Conservation (phyloP, 2,888 invertebrate genomes). For the Drosophila algonquin region DNA sequence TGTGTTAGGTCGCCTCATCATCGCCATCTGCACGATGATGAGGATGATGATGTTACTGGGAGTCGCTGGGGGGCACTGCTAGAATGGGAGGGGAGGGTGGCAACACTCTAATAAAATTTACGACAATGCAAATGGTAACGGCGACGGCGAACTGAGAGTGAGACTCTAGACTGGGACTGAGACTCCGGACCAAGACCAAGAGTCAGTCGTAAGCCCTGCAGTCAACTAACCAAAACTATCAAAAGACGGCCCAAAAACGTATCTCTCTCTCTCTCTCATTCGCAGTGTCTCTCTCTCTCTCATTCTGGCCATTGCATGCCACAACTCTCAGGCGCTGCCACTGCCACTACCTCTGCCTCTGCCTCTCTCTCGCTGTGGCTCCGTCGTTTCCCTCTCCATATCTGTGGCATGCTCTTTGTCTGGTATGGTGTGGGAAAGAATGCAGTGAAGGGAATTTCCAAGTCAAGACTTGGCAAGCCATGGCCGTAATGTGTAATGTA, state of each 20-base stretch:
- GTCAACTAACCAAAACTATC: constrained; percentile 60
- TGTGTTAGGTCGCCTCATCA: constrained; percentile 53
- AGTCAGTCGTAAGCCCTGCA: constrained; percentile 63
- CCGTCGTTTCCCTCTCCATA: constrained; percentile 9
- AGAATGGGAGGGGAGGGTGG: constrained; percentile 48
- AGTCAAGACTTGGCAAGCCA: constrained; percentile 74
- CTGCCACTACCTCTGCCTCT: neutral
- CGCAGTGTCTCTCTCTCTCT: neutral
- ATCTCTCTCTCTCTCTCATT: constrained; percentile 51
- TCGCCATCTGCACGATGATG: constrained; percentile 25
- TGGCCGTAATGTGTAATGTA: constrained; percentile 72
- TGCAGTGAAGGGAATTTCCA: constrained; percentile 81
- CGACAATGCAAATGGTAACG: constrained; percentile 75
- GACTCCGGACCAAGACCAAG: neutral
- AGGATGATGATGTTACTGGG: constrained; percentile 23
- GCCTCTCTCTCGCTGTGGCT: constrained; percentile 9
- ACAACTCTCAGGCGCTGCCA: constrained; percentile 12
- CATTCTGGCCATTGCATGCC: constrained; percentile 20
- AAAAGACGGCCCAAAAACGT: constrained; percentile 64
- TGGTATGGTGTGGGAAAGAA: constrained; percentile 72
- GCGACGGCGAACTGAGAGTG: constrained; percentile 32
- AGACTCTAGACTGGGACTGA: constrained; percentile 50
- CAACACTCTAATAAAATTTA: constrained; percentile 76
- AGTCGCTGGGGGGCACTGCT: constrained; percentile 28
- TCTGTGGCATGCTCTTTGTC: constrained; percentile 31